These are phyloP conservation scores for Laticauda colubrina DNA, from an alignment of 2,113 vertebrate species.

Conservation along the genomic window DNA sequence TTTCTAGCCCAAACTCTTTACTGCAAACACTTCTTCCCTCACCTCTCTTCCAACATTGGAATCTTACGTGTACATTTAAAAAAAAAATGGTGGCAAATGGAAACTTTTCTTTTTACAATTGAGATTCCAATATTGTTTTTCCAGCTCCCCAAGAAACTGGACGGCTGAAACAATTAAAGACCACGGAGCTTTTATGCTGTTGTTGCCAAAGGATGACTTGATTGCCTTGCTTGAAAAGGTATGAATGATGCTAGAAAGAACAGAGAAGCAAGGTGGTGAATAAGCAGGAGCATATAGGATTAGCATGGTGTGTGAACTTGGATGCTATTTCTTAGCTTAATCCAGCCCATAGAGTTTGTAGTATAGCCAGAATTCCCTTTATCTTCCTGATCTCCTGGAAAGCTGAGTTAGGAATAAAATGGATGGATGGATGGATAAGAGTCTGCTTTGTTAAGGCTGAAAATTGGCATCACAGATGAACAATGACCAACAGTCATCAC, in stretches of 20 bases:
- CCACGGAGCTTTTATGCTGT: constrained; percentile 65
- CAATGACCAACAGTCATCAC: background rate
- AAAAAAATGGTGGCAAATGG: background rate
- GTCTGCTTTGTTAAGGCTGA: background rate
- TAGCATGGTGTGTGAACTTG: background rate
- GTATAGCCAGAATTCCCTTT: background rate
- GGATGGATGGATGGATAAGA: background rate
- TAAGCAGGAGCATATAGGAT: background rate
- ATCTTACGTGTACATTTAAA: background rate
- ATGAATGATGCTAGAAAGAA: constrained; percentile 15
- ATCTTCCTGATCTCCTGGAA: background rate
- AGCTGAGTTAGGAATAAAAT: background rate
- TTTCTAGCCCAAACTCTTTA: background rate
- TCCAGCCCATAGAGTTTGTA: background rate
- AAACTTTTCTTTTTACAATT: background rate
- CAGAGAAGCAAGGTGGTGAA: too few species aligned
- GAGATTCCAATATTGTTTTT: constrained; percentile 20
- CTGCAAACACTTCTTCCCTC: background rate
- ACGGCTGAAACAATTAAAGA: constrained; percentile 71
- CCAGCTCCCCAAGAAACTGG: constrained; percentile 67
- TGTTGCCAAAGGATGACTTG: constrained; percentile 72
- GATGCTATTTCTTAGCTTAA: background rate
- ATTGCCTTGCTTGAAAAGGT: constrained; percentile 71
- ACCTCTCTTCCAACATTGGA: background rate
- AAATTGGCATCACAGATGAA: background rate